Percentiles rank a stretch among this genome's conserved stretches.
These are phyloP conservation scores for Stictonetta naevosa DNA, from an alignment of 2,113 vertebrate genomes.

Conservation along the genomic window DNA sequence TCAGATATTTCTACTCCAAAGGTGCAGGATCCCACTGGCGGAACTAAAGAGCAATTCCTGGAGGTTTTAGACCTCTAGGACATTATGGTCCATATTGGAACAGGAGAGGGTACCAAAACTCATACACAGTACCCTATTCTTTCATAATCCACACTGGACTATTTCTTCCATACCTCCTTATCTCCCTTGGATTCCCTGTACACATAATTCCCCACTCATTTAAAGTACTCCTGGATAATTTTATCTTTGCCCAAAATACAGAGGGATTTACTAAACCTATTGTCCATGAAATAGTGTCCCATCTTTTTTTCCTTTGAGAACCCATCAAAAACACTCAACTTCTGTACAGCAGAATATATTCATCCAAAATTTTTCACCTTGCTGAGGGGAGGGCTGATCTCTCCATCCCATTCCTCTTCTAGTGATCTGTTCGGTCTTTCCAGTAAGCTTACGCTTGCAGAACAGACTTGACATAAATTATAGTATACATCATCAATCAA, in stretches of 20 bases:
- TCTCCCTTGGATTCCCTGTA: background rate
- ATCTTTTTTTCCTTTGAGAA: background rate
- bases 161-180: background rate
- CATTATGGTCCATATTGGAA: background rate
- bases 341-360: background rate
- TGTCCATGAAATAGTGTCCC: background rate
- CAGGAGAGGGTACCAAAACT: background rate
- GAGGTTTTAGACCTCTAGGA: background rate
- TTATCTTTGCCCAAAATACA: background rate
- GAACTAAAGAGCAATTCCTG: background rate
- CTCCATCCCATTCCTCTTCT: background rate
- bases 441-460: background rate
- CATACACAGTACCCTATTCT: background rate
- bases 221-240: background rate
- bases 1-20: background rate
- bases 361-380: background rate
- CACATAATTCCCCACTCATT: background rate
- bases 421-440: background rate
- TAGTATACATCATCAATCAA: background rate
- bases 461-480: conserved; percentile 10
- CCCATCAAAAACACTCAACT: background rate
- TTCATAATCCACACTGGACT: background rate
- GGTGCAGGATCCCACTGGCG: background rate
- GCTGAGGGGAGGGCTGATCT: background rate
- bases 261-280: background rate